Conservation (phyloP, 2,797 vertebrate genomes). For the Mallotus villosus region DNA sequence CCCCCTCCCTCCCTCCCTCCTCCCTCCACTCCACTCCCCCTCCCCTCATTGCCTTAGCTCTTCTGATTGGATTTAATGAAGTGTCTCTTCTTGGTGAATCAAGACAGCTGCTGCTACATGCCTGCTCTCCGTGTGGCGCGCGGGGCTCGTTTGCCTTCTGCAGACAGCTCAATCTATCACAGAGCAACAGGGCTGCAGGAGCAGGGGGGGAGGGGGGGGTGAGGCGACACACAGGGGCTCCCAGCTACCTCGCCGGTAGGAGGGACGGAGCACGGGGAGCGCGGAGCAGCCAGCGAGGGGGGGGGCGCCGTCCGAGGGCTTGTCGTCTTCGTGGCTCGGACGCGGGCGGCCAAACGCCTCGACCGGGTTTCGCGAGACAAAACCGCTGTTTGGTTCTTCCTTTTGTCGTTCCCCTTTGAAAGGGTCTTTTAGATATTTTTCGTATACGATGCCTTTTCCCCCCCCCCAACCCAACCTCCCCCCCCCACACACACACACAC, state of each 20-base stretch:
- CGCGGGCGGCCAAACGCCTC: not conserved
- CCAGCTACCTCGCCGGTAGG: not conserved
- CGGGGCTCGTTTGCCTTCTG: constrained; percentile 19
- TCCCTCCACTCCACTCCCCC: not conserved
- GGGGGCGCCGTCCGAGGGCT: too few relatives aligned
- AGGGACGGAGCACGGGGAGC: not conserved
- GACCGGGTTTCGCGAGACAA: too few relatives aligned
- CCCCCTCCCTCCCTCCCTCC: not conserved
- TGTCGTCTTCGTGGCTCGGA: too few relatives aligned
- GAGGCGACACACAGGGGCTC: not conserved
- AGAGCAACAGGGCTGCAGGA: constrained; percentile 23
- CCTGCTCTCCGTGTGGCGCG: constrained; percentile 25
- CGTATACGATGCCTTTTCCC: not conserved
- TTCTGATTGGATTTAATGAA: constrained; percentile 42
- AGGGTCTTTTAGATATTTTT: too few relatives aligned
- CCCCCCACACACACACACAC: too few relatives aligned
- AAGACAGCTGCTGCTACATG: constrained; percentile 38
- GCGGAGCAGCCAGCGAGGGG: not conserved
- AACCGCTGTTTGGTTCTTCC: not conserved
- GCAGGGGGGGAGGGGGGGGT: not conserved
- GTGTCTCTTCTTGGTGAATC: constrained; percentile 42
- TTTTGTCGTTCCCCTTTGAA: not conserved
- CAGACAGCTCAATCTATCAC: constrained; percentile 48
- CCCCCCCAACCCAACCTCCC: too few relatives aligned
- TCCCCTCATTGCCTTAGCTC: constrained; percentile 1